Evolutionary conservation across 2,888 invertebrate genomes (phyloP).

Genomic region (Pheosia tremula): DNA sequence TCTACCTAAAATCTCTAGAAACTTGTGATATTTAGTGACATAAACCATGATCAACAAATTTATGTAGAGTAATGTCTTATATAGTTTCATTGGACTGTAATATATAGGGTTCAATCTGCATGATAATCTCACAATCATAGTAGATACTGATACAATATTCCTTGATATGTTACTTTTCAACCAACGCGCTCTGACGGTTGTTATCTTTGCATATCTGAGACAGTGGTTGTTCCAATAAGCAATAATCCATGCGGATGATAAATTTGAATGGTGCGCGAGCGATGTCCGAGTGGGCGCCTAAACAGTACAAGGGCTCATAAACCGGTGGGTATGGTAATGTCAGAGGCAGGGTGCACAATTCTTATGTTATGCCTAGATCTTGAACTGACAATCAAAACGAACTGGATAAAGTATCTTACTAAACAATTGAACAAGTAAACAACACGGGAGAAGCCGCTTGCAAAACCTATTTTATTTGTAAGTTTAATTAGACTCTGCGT

Average conservation of each 20-base stretch:
- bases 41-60: no score
- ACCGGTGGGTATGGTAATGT: constrained; percentile 80
- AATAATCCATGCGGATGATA: constrained; percentile 77
- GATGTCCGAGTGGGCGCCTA: constrained; percentile 78
- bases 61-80: no score
- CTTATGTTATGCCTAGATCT: constrained; percentile 60
- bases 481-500: no score
- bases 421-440: not conserved
- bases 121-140: not conserved
- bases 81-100: no score
- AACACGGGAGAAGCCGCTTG: no score
- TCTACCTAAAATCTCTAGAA: no score
- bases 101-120: no score
- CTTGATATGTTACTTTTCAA: constrained; percentile 12
- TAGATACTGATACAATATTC: constrained; percentile 3
- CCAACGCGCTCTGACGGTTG: constrained; percentile 37
- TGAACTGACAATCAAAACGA: constrained; percentile 59
- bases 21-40: no score
- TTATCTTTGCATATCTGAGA: constrained; percentile 67
- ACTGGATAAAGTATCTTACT: constrained; percentile 48
- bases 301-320: constrained; percentile 79
- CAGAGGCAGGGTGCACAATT: constrained; percentile 58
- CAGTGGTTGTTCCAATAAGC: constrained; percentile 74
- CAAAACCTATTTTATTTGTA: no score
- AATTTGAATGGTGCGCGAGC: constrained; percentile 71